Conservation (phyloP, 2,113 vertebrate genomes). For the Eudorcas thomsonii region DNA sequence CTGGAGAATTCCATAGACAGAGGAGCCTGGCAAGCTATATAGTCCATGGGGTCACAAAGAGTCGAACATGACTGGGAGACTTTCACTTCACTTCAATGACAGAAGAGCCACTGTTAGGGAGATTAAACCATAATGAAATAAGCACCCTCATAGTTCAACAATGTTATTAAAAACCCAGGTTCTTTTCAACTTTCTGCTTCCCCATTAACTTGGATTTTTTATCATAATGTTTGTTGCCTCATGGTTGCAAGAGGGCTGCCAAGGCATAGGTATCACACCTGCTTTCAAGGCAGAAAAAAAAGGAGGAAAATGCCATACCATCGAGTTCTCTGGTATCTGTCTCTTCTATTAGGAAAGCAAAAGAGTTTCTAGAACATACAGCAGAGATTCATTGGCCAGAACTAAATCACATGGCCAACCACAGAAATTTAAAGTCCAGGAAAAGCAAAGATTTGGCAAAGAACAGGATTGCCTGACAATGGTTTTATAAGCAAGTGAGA, state of each 20-base stretch:
- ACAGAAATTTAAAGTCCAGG: neutral
- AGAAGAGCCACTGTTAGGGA: neutral
- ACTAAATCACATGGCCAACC: neutral
- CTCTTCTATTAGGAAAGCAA: neutral
- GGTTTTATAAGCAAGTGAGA: neutral
- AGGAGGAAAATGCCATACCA: neutral
- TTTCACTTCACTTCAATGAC: neutral
- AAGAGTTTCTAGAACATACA: neutral
- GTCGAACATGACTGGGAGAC: rapidly evolving
- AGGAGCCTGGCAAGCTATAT: neutral
- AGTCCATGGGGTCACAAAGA: neutral
- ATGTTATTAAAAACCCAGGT: neutral
- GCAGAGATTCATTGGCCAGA: neutral
- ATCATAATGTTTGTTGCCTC: neutral
- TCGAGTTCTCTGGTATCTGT: neutral
- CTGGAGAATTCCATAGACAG: neutral
- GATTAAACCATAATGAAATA: neutral
- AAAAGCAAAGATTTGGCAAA: neutral
- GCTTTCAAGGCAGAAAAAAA: neutral
- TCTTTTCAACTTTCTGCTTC: neutral
- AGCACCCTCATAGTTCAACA: neutral
- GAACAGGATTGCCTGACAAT: neutral
- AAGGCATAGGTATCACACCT: neutral
- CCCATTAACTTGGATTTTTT: neutral
- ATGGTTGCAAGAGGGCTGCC: neutral